These are phyloP conservation scores for Pomatostomus ruficeps DNA, from an alignment of 2,113 vertebrate species.

Conservation along the genomic window DNA sequence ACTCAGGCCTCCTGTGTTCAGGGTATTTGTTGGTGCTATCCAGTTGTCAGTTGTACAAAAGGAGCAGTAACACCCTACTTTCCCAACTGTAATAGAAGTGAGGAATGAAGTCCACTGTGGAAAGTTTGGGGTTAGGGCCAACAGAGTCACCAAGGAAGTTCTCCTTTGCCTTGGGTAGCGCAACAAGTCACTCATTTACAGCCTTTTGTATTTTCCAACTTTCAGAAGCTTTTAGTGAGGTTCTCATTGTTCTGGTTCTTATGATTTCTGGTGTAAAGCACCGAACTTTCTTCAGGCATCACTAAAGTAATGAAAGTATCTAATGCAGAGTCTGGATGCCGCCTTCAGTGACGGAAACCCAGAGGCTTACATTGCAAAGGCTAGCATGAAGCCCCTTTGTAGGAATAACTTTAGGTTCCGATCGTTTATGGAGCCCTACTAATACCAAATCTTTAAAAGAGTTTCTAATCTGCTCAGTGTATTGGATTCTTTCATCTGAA, in stretches of 20 bases:
- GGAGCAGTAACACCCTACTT: background rate
- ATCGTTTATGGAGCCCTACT: background rate
- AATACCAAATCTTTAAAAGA: constrained; percentile 32
- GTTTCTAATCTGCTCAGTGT: background rate
- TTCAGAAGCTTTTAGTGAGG: background rate
- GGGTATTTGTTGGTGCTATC: background rate
- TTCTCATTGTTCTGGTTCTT: background rate
- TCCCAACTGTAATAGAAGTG: background rate
- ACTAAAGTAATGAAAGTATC: background rate
- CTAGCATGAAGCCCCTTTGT: background rate
- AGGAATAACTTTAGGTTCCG: background rate
- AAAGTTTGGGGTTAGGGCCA: background rate
- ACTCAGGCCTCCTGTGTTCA: background rate
- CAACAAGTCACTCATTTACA: background rate
- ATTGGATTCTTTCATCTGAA: constrained; percentile 36
- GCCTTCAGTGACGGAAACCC: background rate
- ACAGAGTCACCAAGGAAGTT: background rate
- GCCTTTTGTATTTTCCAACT: background rate
- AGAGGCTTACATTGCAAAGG: background rate
- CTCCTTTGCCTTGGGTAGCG: background rate
- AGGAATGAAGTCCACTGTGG: background rate
- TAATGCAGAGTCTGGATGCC: background rate
- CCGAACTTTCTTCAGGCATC: background rate
- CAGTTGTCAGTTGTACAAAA: background rate
- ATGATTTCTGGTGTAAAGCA: background rate